These are phyloP conservation scores for Dryadula phaetusa DNA, from an alignment of 2,888 invertebrate species.

Conservation along the genomic window DNA sequence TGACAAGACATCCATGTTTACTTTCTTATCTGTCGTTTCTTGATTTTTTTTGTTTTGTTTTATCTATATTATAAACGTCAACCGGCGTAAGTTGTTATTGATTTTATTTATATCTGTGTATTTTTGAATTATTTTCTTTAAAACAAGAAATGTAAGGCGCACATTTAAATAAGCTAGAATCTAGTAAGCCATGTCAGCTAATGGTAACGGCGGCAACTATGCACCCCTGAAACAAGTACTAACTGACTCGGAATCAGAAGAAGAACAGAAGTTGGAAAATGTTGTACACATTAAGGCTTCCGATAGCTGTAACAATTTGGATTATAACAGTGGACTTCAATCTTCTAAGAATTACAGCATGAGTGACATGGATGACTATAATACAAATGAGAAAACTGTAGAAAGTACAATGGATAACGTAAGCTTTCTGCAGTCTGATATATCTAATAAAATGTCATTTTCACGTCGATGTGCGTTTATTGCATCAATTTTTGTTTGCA, in stretches of 20 bases:
- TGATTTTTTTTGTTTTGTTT: background rate
- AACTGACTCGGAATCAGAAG: constrained; percentile 91
- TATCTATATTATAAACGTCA: constrained; percentile 22
- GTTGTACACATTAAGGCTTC: constrained; percentile 62
- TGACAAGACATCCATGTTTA: too few species aligned
- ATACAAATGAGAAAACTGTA: constrained; percentile 74
- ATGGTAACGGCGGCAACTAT: constrained; percentile 84
- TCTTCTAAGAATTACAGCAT: constrained; percentile 76
- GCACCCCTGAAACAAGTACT: constrained; percentile 91
- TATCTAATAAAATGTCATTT: constrained; percentile 86
- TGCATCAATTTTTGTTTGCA: constrained; percentile 88
- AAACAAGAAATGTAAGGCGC: constrained; percentile 40
- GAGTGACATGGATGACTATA: constrained; percentile 78
- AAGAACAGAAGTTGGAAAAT: constrained; percentile 82
- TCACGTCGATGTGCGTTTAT: constrained; percentile 88
- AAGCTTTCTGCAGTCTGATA: constrained; percentile 76
- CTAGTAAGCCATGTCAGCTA: constrained; percentile 68
- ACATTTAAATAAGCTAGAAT: constrained; percentile 32
- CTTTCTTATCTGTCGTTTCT: too few species aligned
- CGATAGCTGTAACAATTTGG: constrained; percentile 74
- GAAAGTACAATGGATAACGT: constrained; percentile 81
- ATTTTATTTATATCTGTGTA: constrained; percentile 37
- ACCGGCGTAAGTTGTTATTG: constrained; percentile 29
- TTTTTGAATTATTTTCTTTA: constrained; percentile 26
- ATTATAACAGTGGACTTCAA: constrained; percentile 75